A percentile compares a stretch with the other conserved stretches of the same genome.
Evolutionary conservation across 1,140 invertebrate genomes (phyloP).

Genomic region (Drosophila sp.): DNA sequence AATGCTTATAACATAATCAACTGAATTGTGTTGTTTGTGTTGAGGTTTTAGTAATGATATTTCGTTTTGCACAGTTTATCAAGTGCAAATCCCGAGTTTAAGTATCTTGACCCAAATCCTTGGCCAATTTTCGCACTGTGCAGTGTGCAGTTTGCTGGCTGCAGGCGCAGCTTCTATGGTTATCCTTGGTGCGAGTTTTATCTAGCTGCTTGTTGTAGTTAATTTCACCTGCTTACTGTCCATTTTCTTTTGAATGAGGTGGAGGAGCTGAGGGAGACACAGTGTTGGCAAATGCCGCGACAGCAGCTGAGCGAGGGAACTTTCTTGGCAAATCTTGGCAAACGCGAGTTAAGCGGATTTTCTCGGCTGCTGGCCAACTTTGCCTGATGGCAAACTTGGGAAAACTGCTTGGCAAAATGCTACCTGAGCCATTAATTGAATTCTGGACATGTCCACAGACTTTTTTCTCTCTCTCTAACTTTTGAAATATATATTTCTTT

Average conservation of each 20-base stretch:
- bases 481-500: not conserved
- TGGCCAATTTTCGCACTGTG: conserved; percentile 37
- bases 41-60: not conserved
- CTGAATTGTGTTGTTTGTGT: not conserved
- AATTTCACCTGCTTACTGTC: conserved; percentile 79
- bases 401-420: conserved; percentile 37
- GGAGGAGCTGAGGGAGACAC: conserved; percentile 10
- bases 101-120: conserved; percentile 41
- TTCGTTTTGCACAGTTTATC: conserved; percentile 7
- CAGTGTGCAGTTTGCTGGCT: too few species aligned
- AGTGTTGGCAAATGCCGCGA: conserved; percentile 62
- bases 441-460: conserved; percentile 40
- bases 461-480: conserved; percentile 2
- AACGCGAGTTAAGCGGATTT: conserved; percentile 52
- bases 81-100: conserved; percentile 25
- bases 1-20: not conserved
- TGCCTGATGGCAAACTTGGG: conserved; percentile 36
- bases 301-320: conserved; percentile 53
- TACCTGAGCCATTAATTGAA: conserved; percentile 57
- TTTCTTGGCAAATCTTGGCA: conserved; percentile 48
- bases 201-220: conserved; percentile 61
- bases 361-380: conserved; percentile 35
- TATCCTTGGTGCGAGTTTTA: conserved; percentile 18
- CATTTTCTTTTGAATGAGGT: conserved; percentile 44
- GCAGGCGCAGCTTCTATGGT: conserved; percentile 2